Evolutionary conservation across 2,888 invertebrate genomes (phyloP), one percentile per base, ranked within the genome.

Genomic region (Ligdia adustata): DNA sequence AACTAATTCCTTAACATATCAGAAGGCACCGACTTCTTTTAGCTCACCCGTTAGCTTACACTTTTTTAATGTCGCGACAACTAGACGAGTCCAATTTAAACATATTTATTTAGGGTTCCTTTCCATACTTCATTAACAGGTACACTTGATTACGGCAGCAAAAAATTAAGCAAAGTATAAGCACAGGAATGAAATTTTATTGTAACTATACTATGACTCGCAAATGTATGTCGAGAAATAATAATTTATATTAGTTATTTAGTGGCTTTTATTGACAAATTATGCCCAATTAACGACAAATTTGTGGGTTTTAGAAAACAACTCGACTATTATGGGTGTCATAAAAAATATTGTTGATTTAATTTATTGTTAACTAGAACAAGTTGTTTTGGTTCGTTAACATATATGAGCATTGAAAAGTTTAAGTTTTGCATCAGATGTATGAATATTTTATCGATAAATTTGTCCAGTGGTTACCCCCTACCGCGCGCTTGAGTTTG

Each of bases 1-100:
- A 89, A 89, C 90, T 87, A 87, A 87, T 88, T 81, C 66, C 68
- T 67, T 67, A 41, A 41, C 63, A 62, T 70, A 69, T 66, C 63
- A 61, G 66, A 74, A 69, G 70, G 62, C 64, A 69, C 72, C 75
- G 75, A 73, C 66, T 71, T 76, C 76, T 77, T n/a, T 72, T 69
- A 73, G 69, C 69, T 64, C 76, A 70, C 67, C 63, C 67, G 64
- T 76, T 75, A 69, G 65, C 67, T 53, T 58, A 70, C 59, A 62
- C 65, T 63, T 67, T 73, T 69, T 73, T 58, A 57, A 64, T 60
- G 71, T 59, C 60, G 50, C 60, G 44, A 58, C 46, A 45, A 46
- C 55, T 54, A 49, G 48, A 38, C 13, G 33, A 38, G 24, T 28
- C 38, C 1, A 38, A 40, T 34, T 24, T 38, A 31, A 15, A 18